Evolutionary conservation across 2,888 invertebrate species (phyloP).

Genomic region (Pycnomerus fuliginosus): DNA sequence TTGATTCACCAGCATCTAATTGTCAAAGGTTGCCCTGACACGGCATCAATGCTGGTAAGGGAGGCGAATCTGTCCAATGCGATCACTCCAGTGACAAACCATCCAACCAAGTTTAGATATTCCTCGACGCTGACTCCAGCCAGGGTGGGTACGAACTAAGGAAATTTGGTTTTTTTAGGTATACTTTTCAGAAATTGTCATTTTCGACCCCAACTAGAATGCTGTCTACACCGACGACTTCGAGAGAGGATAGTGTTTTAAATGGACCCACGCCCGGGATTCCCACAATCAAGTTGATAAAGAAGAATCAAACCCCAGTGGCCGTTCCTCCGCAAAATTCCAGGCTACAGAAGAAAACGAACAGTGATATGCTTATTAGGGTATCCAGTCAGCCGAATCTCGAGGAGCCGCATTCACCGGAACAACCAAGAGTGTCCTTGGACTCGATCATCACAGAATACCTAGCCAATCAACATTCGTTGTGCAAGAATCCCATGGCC

Average conservation of each 20-base stretch:
- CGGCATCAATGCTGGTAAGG: conserved; percentile 71
- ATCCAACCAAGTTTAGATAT: conserved; percentile 53
- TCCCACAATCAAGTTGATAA: conserved; percentile 41
- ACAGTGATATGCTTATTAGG: conserved; percentile 42
- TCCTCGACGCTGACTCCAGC: conserved; percentile 56
- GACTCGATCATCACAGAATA: conserved; percentile 96
- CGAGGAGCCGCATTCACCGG: conserved; percentile 32
- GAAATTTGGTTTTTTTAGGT: neutral
- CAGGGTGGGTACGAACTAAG: conserved; percentile 46
- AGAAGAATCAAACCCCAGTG: conserved; percentile 33
- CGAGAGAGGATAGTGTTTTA: neutral
- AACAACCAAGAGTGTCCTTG: conserved; percentile 63
- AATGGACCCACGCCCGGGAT: conserved; percentile 17
- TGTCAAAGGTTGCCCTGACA: conserved; percentile 70
- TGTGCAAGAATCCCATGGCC: conserved; percentile 96
- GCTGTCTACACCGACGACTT: neutral
- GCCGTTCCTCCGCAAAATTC: conserved; percentile 43
- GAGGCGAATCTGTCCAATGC: conserved; percentile 72
- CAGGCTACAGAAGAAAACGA: conserved; percentile 57
- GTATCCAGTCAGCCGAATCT: conserved; percentile 27
- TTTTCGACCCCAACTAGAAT: conserved; percentile 7
- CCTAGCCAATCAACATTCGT: conserved; percentile 94
- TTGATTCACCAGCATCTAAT: conserved; percentile 86
- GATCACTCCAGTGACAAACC: conserved; percentile 43
- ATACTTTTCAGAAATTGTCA: conserved; percentile 4